phyloP scores from a whole-genome alignment of 2,113 vertebrate species.

The Maccullochella peelii region DNA sequence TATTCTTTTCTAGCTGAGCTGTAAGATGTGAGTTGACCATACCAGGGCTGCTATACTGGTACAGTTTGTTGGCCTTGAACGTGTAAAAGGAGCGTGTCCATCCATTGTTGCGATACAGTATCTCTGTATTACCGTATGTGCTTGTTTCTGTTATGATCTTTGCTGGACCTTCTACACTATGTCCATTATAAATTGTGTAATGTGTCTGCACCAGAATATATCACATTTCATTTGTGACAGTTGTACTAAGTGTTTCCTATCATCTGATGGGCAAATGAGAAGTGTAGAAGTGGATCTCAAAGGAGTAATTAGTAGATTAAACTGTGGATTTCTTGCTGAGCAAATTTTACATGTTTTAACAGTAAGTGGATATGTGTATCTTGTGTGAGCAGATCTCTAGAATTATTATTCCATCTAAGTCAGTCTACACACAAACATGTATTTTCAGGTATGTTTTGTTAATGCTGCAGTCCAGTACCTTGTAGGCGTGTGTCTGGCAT shows the following conservation, averaged over 20 bases:
- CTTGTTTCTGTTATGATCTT: background rate
- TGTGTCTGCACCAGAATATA: background rate
- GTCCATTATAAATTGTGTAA: background rate
- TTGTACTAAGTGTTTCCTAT: background rate
- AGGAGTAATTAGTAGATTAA: background rate
- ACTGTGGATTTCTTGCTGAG: background rate
- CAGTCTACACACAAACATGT: background rate
- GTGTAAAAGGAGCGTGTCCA: background rate
- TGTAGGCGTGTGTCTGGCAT: conserved; percentile 3
- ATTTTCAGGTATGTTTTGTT: background rate
- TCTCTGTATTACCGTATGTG: background rate
- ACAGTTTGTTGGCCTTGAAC: conserved; percentile 12
- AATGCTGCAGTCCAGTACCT: background rate
- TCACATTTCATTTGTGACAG: background rate
- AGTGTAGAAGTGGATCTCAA: background rate
- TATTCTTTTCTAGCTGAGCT: conserved; percentile 27
- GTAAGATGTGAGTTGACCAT: conserved; percentile 9
- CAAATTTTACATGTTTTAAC: background rate
- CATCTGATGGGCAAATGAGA: background rate
- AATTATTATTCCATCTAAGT: background rate
- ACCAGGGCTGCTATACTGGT: background rate
- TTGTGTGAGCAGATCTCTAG: background rate
- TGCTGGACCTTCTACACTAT: background rate
- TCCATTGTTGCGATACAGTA: background rate
- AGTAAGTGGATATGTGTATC: background rate